These are phyloP conservation scores for Murina feae DNA, from an alignment of 2,113 vertebrate species.

Conservation along the genomic window DNA sequence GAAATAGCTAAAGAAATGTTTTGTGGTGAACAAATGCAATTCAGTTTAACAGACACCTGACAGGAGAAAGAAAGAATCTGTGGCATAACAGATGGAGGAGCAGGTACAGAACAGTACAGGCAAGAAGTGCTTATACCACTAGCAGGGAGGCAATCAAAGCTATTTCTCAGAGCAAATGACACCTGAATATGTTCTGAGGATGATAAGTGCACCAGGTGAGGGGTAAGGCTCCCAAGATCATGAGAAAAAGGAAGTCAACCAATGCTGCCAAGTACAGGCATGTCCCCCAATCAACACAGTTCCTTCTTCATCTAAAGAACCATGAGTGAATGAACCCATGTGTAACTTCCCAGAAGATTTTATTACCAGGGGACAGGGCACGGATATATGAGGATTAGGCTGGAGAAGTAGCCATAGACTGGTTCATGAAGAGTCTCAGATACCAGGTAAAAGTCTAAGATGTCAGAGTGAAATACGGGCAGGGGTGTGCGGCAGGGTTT, in stretches of 20 bases:
- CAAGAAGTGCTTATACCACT: background rate
- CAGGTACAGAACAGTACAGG: background rate
- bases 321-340: background rate
- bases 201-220: background rate
- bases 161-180: background rate
- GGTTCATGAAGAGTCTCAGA: background rate
- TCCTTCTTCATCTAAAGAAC: background rate
- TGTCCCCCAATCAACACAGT: background rate
- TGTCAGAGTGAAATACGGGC: background rate
- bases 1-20: background rate
- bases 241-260: background rate
- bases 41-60: background rate
- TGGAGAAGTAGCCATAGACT: background rate
- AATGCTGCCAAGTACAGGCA: background rate
- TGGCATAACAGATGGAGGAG: background rate
- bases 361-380: background rate
- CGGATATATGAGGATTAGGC: fast-evolving
- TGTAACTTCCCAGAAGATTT: background rate
- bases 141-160: background rate
- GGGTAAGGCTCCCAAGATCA: background rate
- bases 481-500: background rate
- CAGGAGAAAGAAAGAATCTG: background rate
- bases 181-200: background rate
- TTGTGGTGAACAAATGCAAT: background rate
- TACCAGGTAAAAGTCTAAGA: no score